Conservation (phyloP, 2,113 vertebrate genomes). For the Hippocampus guttulatus region DNA sequence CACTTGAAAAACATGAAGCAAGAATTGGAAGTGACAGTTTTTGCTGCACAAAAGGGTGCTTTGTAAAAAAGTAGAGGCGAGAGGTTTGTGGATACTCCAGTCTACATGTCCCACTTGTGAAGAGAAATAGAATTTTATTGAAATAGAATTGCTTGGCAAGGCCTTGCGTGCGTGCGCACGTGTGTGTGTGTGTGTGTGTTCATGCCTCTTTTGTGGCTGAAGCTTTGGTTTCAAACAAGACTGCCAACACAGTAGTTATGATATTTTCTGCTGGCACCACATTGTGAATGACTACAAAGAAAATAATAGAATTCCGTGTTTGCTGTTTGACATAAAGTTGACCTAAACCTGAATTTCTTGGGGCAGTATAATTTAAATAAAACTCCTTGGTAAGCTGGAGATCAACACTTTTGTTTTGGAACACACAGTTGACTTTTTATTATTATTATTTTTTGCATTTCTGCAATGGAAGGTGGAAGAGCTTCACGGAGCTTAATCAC, state of each 20-base stretch:
- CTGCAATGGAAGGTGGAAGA: too few species aligned
- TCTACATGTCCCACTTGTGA: slow-evolving; percentile 39
- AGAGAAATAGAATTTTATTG: slow-evolving; percentile 56
- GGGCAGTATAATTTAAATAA: too few species aligned
- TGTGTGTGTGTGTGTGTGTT: slow-evolving; percentile 10
- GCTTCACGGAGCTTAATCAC: too few species aligned
- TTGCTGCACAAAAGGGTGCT: neutral
- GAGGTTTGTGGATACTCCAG: slow-evolving; percentile 15
- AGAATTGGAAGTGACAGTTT: neutral
- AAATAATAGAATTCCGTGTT: too few species aligned
- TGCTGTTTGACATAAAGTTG: too few species aligned
- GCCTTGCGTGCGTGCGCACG: slow-evolving; percentile 19
- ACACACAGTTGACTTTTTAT: too few species aligned
- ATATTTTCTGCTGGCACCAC: slow-evolving; percentile 47
- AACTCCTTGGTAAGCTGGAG: too few species aligned
- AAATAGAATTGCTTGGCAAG: slow-evolving; percentile 65
- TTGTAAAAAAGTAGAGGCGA: slow-evolving; percentile 28
- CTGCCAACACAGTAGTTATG: slow-evolving; percentile 50
- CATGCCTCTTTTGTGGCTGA: slow-evolving; percentile 32
- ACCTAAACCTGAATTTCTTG: too few species aligned
- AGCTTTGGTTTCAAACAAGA: slow-evolving; percentile 50
- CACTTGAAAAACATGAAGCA: too few species aligned
- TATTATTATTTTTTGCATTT: too few species aligned
- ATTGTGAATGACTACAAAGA: neutral
- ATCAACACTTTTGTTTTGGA: too few species aligned